A percentile compares a stretch with the other conserved stretches of the same genome.
These are phyloP conservation scores for Tenthredo mesomela DNA, from an alignment of 2,888 invertebrate species.

Conservation along the genomic window DNA sequence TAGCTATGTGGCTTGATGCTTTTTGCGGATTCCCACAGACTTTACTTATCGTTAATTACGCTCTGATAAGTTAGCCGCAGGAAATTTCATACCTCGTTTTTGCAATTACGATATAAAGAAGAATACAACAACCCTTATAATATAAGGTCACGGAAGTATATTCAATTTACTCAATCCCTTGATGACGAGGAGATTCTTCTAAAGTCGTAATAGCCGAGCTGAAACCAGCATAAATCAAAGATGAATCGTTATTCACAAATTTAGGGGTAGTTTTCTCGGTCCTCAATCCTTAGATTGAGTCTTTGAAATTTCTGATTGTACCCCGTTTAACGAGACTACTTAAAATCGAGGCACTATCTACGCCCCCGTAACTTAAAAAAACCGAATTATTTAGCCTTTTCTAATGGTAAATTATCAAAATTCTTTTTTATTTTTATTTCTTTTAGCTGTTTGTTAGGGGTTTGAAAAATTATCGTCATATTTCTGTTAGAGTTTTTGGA, in stretches of 20 bases:
- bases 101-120: neutral
- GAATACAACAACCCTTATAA: neutral
- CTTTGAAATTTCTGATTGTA: neutral
- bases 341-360: constrained; percentile 60
- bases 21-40: constrained; percentile 66
- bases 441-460: neutral
- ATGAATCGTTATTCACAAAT: neutral
- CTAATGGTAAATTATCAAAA: constrained; percentile 65
- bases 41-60: constrained; percentile 69
- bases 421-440: constrained; percentile 26
- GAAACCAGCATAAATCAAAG: neutral
- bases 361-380: constrained; percentile 66
- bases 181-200: neutral
- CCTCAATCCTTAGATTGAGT: neutral
- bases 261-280: neutral
- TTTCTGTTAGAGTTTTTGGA: neutral
- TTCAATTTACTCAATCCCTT: neutral
- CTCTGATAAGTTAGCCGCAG: constrained; percentile 64
- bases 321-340: neutral
- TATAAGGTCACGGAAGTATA: no score
- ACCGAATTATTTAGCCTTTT: constrained; percentile 60
- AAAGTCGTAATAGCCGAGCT: neutral
- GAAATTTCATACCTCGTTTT: constrained; percentile 39
- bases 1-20: constrained; percentile 53
- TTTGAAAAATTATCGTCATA: neutral